These are phyloP conservation scores for Heliconius congener DNA, from an alignment of 1,140 invertebrate genomes.

Conservation along the genomic window DNA sequence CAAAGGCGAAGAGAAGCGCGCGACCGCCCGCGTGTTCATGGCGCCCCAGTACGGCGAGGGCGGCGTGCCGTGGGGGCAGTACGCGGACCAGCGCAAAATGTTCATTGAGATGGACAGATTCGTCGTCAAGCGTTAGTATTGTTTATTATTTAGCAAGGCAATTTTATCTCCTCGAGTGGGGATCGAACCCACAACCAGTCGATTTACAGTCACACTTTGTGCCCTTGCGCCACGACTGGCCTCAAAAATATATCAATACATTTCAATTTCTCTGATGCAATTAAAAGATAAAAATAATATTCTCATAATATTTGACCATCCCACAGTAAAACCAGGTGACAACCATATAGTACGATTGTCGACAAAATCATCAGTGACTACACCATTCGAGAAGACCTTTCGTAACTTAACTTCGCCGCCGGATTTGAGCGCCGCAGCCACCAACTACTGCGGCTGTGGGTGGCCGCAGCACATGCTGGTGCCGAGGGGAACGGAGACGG, in stretches of 20 bases:
- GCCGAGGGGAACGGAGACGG: slow-evolving; percentile 88
- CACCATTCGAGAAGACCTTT: slow-evolving; percentile 88
- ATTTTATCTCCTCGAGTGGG: no score
- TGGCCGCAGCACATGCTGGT: slow-evolving; percentile 94
- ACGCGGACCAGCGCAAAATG: slow-evolving; percentile 85
- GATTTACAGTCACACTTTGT: no score
- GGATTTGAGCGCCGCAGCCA: slow-evolving; percentile 78
- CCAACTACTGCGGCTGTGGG: slow-evolving; percentile 92
- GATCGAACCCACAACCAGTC: no score
- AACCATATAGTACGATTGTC: slow-evolving; percentile 85
- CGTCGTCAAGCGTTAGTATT: slow-evolving; percentile 81
- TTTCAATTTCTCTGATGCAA: no score
- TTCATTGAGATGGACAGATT: slow-evolving; percentile 92
- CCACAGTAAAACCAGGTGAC: slow-evolving; percentile 84
- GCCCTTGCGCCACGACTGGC: no score
- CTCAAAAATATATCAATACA: no score
- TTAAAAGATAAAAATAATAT: no score
- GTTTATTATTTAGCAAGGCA: background rate
- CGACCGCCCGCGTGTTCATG: slow-evolving; percentile 89
- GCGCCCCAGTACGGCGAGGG: slow-evolving; percentile 88
- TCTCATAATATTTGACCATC: background rate
- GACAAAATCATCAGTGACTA: slow-evolving; percentile 86
- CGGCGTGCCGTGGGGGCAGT: slow-evolving; percentile 84
- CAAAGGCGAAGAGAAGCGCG: slow-evolving; percentile 75
- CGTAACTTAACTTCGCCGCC: slow-evolving; percentile 83